These are phyloP conservation scores for Siderastrea siderea DNA, from an alignment of 92 coral and sea anemone species.

Conservation along the genomic window DNA sequence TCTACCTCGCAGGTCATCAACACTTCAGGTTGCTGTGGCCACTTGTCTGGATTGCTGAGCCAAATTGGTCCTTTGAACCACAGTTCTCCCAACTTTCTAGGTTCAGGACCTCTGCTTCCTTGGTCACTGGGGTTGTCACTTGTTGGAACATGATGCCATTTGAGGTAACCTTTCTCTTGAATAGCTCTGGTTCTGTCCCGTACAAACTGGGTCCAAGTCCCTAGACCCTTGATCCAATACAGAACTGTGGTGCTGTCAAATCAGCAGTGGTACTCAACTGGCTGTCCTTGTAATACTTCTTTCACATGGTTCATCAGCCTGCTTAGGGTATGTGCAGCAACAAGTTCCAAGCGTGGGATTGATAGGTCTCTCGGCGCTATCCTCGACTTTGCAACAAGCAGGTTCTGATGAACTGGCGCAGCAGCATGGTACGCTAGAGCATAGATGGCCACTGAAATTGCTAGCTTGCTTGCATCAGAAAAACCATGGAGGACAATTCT, in stretches of 20 bases:
- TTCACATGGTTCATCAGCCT: conserved; percentile 59
- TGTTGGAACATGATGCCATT: too few species aligned
- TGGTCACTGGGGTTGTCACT: conserved; percentile 64
- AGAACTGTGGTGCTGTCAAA: conserved; percentile 68
- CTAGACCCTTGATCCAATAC: conserved; percentile 13
- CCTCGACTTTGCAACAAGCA: conserved; percentile 72
- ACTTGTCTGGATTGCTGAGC: conserved; percentile 34
- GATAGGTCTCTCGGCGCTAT: conserved; percentile 66
- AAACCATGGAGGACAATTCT: conserved; percentile 64
- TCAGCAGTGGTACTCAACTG: conserved; percentile 53
- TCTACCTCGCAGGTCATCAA: conserved; percentile 35
- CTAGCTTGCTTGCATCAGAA: not conserved
- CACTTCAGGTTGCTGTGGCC: conserved; percentile 70
- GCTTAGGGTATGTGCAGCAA: conserved; percentile 43
- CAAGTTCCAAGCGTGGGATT: conserved; percentile 68
- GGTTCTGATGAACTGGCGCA: conserved; percentile 47
- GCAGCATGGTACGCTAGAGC: conserved; percentile 34
- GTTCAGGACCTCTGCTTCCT: conserved; percentile 53
- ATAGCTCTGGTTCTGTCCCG: conserved; percentile 46
- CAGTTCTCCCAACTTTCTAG: conserved; percentile 34
- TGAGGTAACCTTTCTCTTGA: conserved; percentile 21
- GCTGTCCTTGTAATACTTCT: conserved; percentile 34
- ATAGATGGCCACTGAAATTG: not conserved
- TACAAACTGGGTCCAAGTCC: conserved; percentile 33
- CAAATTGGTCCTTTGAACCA: conserved; percentile 45